Evolutionary conservation across 1,140 invertebrate genomes (phyloP), one percentile per base, ranked within the genome.

Genomic region (Metopolophium dirhodum): DNA sequence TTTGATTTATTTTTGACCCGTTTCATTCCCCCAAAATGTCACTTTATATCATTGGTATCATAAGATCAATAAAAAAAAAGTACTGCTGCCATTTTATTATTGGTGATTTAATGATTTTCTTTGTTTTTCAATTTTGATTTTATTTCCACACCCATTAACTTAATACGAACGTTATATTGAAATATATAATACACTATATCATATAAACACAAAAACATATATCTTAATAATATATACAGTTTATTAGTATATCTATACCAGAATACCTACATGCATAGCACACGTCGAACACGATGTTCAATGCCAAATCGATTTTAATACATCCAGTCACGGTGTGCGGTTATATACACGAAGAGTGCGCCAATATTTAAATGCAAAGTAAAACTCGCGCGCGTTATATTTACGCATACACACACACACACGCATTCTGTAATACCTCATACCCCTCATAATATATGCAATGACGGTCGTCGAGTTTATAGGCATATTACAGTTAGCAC

Each of bases 261-360:
- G 41, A 47, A 37, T 47, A 9, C 35, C 22, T 11, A 26, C 83
- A 41, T 26, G 11, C 83, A 86, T 30, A 86, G 37, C 41, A 45
- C 41, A 86, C 41, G 37, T 45, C 26, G 83, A 83, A 41, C 35
- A 41, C 23, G 83, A 26, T 41, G 83, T 45, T 45, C 41, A 86
- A 86, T 86, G 37, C 41, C 41, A 86, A 86, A 45, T 86, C 83
- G 83, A 86, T 86, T 86, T 86, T 86, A 45, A 45, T 45, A 86
- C 41, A 26, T 86, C 26, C 83, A 86, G 9, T 30, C 83, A 86
- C 41, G 83, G 41, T 86, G 37, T 26, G 37, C 26, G 23, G 23
- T 26, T 86, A 45, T 47, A 47, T 22, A 86, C 23, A 47, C 41
- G 83, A 20, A 41, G 37, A 86, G 22, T 23, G 37, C 22, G 82